Evolutionary conservation across 2,888 invertebrate species (phyloP).

Genomic region (Anthrax anthrax): DNA sequence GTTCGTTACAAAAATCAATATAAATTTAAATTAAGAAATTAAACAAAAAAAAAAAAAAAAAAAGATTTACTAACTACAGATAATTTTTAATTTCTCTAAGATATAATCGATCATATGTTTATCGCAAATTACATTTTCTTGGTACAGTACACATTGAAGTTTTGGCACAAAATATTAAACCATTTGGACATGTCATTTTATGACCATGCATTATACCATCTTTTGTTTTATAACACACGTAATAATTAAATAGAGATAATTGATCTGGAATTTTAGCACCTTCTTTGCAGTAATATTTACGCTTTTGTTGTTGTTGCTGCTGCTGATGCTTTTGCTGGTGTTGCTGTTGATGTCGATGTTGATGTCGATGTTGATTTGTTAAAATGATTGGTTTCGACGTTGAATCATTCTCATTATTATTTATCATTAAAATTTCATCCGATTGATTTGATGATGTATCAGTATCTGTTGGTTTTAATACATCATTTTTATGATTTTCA

Average conservation of each 20-base stretch:
- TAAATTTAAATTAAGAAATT: too few relatives aligned
- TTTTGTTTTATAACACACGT: slow-evolving; percentile 34
- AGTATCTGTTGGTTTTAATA: slow-evolving; percentile 16
- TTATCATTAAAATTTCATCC: slow-evolving; percentile 5
- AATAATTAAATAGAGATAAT: slow-evolving; percentile 35
- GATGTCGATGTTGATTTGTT: too few relatives aligned
- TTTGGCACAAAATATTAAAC: slow-evolving; percentile 35
- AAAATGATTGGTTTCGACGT: too few relatives aligned
- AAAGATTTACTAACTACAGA: too few relatives aligned
- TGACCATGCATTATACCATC: slow-evolving; percentile 33
- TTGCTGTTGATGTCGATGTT: too few relatives aligned
- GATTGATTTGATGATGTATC: slow-evolving; percentile 3
- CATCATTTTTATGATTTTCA: neutral
- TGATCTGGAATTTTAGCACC: slow-evolving; percentile 37
- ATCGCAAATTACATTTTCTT: slow-evolving; percentile 21
- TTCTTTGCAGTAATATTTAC: slow-evolving; percentile 32
- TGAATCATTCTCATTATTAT: neutral
- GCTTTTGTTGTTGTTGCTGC: slow-evolving; percentile 18
- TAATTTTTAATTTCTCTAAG: too few relatives aligned
- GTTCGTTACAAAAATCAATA: too few relatives aligned
- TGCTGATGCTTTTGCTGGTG: slow-evolving; percentile 1
- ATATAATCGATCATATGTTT: too few relatives aligned
- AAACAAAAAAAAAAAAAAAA: too few relatives aligned
- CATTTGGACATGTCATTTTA: slow-evolving; percentile 35
- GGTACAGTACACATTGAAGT: slow-evolving; percentile 35